A percentile compares a stretch with the other conserved stretches of the same genome.
Evolutionary conservation across 2,113 vertebrate species (phyloP).

Genomic region (human (Homo sapiens)): GRCh38 chr1:209481501-209482000

Average conservation of each 20-base stretch:
- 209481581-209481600: background rate
- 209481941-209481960: background rate
- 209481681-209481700: conserved; percentile 29
- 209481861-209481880: conserved; percentile 79
- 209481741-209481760: conserved; percentile 56
- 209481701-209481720: conserved; percentile 44
- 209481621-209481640: background rate
- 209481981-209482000: background rate
- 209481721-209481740: conserved; percentile 78
- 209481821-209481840: conserved; percentile 71
- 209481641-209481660: background rate
- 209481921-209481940: background rate
- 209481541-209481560: background rate
- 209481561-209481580: background rate
- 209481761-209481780: conserved; percentile 44
- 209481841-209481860: conserved; percentile 74
- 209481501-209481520: background rate
- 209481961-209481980: background rate
- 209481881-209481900: conserved; percentile 38
- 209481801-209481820: conserved; percentile 79
- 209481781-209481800: conserved; percentile 68
- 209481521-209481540: background rate
- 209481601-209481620: background rate
- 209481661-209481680: background rate
- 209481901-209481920: background rate